These are phyloP conservation scores for Drosophila asahinai DNA, from an alignment of 1,140 invertebrate genomes.

Conservation along the genomic window DNA sequence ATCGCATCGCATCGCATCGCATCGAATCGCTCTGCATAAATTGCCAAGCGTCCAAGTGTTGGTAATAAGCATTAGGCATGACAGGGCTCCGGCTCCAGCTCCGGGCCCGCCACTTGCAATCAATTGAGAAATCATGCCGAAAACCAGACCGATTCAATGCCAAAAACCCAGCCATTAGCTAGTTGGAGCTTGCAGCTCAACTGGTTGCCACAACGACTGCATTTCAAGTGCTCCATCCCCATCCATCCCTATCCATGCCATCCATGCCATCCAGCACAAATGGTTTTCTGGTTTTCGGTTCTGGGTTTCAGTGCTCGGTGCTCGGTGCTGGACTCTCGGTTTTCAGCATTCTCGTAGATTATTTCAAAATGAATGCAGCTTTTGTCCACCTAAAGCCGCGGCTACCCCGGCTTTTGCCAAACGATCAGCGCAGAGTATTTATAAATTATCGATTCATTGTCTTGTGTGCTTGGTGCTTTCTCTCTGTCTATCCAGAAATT, in stretches of 20 bases:
- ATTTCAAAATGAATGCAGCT: constrained; percentile 36
- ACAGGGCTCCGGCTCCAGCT: constrained; percentile 10
- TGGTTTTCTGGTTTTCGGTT: constrained; percentile 20
- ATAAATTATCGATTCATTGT: constrained; percentile 46
- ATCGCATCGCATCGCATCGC: constrained; percentile 8
- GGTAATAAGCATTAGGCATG: constrained; percentile 73
- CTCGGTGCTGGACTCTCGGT: constrained; percentile 1
- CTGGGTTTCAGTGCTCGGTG: constrained; percentile 2
- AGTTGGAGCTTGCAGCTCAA: constrained; percentile 44
- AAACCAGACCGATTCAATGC: constrained; percentile 51
- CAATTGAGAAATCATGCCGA: constrained; percentile 72
- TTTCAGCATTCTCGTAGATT: constrained; percentile 21
- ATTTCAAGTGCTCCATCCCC: constrained; percentile 20
- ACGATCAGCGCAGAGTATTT: constrained; percentile 28
- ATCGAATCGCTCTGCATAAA: constrained; percentile 54
- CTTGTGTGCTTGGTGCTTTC: constrained; percentile 3
- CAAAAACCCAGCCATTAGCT: constrained; percentile 42
- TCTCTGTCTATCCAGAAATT: constrained; percentile 4
- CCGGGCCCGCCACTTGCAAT: constrained; percentile 38
- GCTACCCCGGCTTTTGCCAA: neutral
- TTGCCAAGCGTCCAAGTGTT: constrained; percentile 68
- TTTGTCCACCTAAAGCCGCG: constrained; percentile 21
- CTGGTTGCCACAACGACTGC: constrained; percentile 55
- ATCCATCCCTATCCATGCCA: no score
- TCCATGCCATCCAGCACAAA: constrained; percentile 4